Evolutionary conservation across 2,113 vertebrate genomes (phyloP), one percentile per base, ranked within the genome.

Genomic region (Ctenomys sociabilis): DNA sequence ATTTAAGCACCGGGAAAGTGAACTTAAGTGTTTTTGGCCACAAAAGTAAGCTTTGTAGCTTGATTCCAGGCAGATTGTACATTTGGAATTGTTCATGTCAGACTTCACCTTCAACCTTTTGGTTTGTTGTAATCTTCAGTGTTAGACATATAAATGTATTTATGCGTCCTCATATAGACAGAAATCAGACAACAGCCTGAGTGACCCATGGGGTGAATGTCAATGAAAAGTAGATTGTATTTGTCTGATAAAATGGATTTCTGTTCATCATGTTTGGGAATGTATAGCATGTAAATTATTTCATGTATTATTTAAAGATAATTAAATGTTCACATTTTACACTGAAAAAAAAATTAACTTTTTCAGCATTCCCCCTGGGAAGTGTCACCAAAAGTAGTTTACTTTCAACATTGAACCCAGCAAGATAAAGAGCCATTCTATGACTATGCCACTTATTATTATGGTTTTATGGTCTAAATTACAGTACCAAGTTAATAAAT

Each of bases 31-130:
- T 97, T 89, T 96, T 95, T 98, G 95, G 96, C 97, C 95, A 78
- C 85, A 97, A 91, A 91, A 92, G 94, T 87, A 97, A 93, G 63
- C 21, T 96, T 82, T 94, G 98, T 98, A 98, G 98, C 98, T 98
- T 73, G 96, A 94, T 90, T 75, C 96, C 40, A 64, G 78, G 61
- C 92, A 92, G n/a, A 70, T 35, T 87, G 85, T 97, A 37, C 26
- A 96, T 97, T 92, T 84, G 45, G 95, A 94, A 84, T 96, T 97
- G 97, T 96, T 30, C 21, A 40, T 97, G 96, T 93, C 95, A 95
- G 75, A 84, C 87, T 59, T 80, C 94, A 32, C 82, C 61, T 96
- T 97, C 92, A 95, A 1, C 91, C 82, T 9, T 95, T 96, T 90
- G 94, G 72, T 96, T 93, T 96, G 92, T 97, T 90, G 75, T 83